Base-by-base conservation (phyloP, 2,888 invertebrate species). In the Odontocerum albicorne region DNA sequence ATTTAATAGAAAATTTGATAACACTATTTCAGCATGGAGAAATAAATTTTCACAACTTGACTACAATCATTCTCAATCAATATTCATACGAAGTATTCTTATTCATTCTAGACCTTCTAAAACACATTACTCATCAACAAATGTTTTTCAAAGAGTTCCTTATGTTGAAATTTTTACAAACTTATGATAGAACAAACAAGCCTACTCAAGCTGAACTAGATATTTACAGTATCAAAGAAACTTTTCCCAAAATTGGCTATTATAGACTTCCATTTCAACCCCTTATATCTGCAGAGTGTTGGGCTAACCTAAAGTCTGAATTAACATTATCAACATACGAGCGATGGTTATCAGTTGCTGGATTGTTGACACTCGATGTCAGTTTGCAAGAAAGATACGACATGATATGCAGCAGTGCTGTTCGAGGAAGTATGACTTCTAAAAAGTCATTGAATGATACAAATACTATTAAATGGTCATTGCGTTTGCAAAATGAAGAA, bases 341-440 rank as follows among this genome's bases (percentile, higher is more conserved):
- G 63, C 69, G 69, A 27, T 79, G 78, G 78, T 61, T 79, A 40
- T 74, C 75, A 15, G 68, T 72, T 33, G 76, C 74, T 31, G 65
- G 72, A 32, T 67, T 77, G 55, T 65, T 78, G 32, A 67, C 72
- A 21, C 67, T 78, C 15, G 73, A 77, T 62, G 67, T 70, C 12
- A 73, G 77, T 66, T 62, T 69, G 54, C 77, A 78, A 66, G 74
- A 72, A 21, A 73, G 75, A n/a, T 71, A 67, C 62, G 78, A 78
- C 63, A 78, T 78, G 77, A 73, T 78, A 63, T 77, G 78, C 60
- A 77, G 78, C 64, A 78, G 76, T 54, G 78, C 78, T 49, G 70
- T 78, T 17, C 77, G 77, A 65, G 77, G 77, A 69, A 78, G 77
- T 1, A 78, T 78, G 78, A 77, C 77, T 8, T 39, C 44, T 1